Percentiles rank a stretch among this genome's conserved stretches.
These are phyloP conservation scores for Sebastes matsubarae DNA, from an alignment of 2,797 vertebrate genomes.

Conservation along the genomic window DNA sequence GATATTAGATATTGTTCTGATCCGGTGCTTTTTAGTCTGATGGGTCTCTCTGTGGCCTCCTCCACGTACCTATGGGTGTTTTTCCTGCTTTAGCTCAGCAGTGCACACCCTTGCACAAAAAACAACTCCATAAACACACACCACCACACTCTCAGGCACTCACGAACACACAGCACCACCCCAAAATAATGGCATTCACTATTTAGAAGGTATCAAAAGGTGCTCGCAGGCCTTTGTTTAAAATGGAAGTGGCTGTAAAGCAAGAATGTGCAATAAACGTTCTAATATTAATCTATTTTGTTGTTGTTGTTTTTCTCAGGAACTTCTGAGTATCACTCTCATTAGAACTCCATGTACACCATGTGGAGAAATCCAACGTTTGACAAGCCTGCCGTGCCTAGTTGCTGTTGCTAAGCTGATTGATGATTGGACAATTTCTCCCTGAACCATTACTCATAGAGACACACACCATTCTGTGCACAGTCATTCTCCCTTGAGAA, in stretches of 20 bases:
- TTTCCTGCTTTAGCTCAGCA: conserved; percentile 29
- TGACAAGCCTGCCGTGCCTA: neutral
- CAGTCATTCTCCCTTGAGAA: neutral
- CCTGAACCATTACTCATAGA: conserved; percentile 4
- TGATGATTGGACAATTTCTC: neutral
- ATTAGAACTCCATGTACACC: neutral
- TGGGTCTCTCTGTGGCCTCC: conserved; percentile 20
- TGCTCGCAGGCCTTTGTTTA: neutral
- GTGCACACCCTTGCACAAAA: conserved; percentile 19
- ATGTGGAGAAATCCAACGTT: neutral
- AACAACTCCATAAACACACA: conserved; percentile 24
- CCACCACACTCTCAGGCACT: conserved; percentile 27
- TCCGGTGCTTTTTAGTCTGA: conserved; percentile 22
- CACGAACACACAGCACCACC: neutral
- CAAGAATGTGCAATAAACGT: neutral
- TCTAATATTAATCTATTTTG: neutral
- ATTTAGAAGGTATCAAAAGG: conserved; percentile 31
- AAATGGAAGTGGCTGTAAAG: neutral
- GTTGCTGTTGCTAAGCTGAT: neutral
- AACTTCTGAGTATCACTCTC: neutral
- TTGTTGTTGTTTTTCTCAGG: neutral
- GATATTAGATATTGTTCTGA: neutral
- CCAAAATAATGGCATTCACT: conserved; percentile 42
- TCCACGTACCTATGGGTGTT: conserved; percentile 22
- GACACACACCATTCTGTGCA: neutral